Base-by-base conservation (phyloP, 2,888 invertebrate genomes). In the Emmelina monodactyla region DNA sequence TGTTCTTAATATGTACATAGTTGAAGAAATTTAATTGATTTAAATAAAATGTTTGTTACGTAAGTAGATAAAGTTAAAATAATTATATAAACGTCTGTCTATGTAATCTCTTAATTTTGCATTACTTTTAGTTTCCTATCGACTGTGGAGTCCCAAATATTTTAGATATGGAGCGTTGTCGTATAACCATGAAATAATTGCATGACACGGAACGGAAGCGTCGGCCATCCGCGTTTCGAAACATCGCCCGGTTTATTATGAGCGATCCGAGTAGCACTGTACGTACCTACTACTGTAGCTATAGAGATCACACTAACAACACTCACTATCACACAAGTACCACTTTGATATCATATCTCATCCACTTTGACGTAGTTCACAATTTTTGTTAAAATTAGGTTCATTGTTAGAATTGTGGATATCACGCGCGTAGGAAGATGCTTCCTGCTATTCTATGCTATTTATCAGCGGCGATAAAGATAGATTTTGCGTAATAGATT, bases 151-250 rank as follows among this genome's bases (percentile, higher is more conserved):
- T n/a, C n/a, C n/a, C n/a, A n/a, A n/a, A n/a, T n/a, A n/a, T n/a
- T n/a, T n/a, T n/a, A n/a, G n/a, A n/a, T n/a, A n/a, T n/a, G n/a
- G n/a, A 7, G n/a, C n/a, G 25, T 25, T 25, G n/a, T 10, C 9
- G 11, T n/a, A 3, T 25, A 9, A 10, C 25, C 25, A 25, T 25
- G 25, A 7, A 25, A 25, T 25, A 51, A 58, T 68, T 63, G 57
- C 66, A 56, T 65, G 68, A 63, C 62, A 64, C 54, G 51, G 50
- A 55, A 57, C 73, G 72, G 72, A 73, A 70, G 62, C 60, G 55
- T 48, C 60, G 60, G 62, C 71, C 68, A 65, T n/a, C 67, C 62
- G 65, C 54, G 60, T 73, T 64, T 64, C 68, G 68, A 70, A 73
- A 72, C 66, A 62, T 62, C 53, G 62, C 62, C 61, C 70, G 62